phyloP scores from a whole-genome alignment of 2,888 invertebrate species.

The Xiphydria camelus region DNA sequence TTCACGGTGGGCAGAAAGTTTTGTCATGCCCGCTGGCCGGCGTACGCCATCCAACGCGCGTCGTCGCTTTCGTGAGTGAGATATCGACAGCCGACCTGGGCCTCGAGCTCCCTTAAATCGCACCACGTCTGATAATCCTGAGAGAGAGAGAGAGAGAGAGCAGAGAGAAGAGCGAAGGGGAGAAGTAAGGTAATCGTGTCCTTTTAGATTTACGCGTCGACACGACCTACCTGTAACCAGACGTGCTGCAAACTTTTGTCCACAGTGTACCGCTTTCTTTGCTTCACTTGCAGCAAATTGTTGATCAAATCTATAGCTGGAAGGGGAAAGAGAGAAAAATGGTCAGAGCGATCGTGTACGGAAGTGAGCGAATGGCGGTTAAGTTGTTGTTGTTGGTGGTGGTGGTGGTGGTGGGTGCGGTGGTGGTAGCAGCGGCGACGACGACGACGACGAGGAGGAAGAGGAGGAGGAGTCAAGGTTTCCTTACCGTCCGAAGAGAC shows the following conservation, averaged over 20 bases:
- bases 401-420: too few species aligned
- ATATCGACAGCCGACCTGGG: slow-evolving; percentile 74
- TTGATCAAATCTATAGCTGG: slow-evolving; percentile 97
- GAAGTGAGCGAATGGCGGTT: too few species aligned
- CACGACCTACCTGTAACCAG: slow-evolving; percentile 84
- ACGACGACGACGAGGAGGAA: too few species aligned
- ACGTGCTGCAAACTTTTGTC: slow-evolving; percentile 94
- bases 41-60: slow-evolving; percentile 76
- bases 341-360: too few species aligned
- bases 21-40: slow-evolving; percentile 51
- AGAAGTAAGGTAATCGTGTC: too few species aligned
- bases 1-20: slow-evolving; percentile 36
- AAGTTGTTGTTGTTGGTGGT: too few species aligned
- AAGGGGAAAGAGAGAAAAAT: slow-evolving; percentile 5
- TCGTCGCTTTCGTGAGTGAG: slow-evolving; percentile 93
- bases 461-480: neutral
- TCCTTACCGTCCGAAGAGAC: slow-evolving; percentile 83
- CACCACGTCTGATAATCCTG: slow-evolving; percentile 92
- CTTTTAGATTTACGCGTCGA: too few species aligned
- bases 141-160: too few species aligned
- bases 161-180: too few species aligned
- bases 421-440: too few species aligned
- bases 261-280: slow-evolving; percentile 91
- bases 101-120: slow-evolving; percentile 88
- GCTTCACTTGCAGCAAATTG: slow-evolving; percentile 95